Conservation (phyloP, 2,797 vertebrate genomes). For the Sarcoramphus papa region DNA sequence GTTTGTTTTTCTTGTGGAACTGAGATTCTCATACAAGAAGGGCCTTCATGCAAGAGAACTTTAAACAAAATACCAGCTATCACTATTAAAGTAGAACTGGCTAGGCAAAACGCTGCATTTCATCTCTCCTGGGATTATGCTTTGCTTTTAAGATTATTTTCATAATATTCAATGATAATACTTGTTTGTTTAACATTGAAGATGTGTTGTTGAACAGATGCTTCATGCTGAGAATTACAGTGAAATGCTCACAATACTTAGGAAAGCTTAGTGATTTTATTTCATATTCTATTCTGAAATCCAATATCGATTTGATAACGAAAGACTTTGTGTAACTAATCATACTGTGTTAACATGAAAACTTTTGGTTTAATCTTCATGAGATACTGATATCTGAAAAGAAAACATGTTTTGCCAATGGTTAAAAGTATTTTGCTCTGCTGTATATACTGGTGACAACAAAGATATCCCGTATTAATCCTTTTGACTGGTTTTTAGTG, state of each 20-base stretch:
- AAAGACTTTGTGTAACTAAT: background rate
- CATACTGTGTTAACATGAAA: background rate
- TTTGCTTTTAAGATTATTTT: background rate
- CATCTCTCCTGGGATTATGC: background rate
- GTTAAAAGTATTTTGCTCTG: background rate
- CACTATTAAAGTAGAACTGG: background rate
- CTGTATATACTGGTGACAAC: background rate
- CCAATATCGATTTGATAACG: background rate
- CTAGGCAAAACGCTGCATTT: background rate
- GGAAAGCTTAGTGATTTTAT: background rate
- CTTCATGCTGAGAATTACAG: background rate
- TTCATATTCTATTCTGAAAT: background rate
- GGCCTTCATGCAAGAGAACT: background rate
- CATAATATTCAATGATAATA: background rate
- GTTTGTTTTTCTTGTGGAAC: background rate
- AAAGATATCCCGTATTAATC: background rate
- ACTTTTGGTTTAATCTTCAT: background rate
- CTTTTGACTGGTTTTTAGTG: background rate
- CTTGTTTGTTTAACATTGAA: background rate
- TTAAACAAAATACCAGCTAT: background rate
- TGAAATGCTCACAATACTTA: background rate
- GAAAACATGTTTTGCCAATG: background rate
- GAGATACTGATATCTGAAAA: background rate
- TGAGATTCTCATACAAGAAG: background rate
- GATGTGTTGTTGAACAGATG: background rate